Base-by-base conservation (phyloP, 2,797 vertebrate genomes). In the Acrossocheilus wenchowensis region DNA sequence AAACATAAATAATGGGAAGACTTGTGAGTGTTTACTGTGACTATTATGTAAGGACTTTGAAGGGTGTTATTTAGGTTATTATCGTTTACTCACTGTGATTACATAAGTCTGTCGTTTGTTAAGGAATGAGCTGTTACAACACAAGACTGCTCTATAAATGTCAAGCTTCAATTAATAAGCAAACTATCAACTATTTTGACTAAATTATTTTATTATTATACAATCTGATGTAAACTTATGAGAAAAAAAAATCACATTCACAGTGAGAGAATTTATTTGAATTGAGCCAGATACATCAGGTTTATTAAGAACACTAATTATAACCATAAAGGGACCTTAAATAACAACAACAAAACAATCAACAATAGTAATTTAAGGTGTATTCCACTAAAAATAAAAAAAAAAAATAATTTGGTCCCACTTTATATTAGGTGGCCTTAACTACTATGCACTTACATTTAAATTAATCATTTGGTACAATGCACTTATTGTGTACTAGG, bases 81-180 rank as follows among this genome's bases (percentile, higher is more conserved):
- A 72, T 11, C 2, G 0, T 72, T 43, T 41, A n/a, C 69, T 72
- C 23, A n/a, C 39, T 7, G 5, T 14, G 41, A n/a, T 73, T 23
- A 72, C 23, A 45, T 6, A n/a, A 73, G 23, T 45, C 6, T 48
- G 21, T 48, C 6, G 23, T 73, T 45, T 26, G 6, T 45, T n/a
- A 6, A 26, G 21, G 23, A 45, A 45, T n/a, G 45, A 73, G 41
- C 23, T 73, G 41, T 7, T 73, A n/a, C 12, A 73, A 73, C n/a
- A 45, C 1, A 26, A 73, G 23, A 73, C 23, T 43, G 19, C 19
- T 43, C 23, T n/a, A 8, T 72, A n/a, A 7, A 72, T 45, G 6
- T n/a, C 23, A 15, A 73, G 71, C 71, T 73, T 73, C 11, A 73
- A 26, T 73, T 73, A 73, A 73, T 73, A 17, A 45, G 23, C 71